Base-by-base conservation (phyloP, 2,797 vertebrate genomes). In the Epinephelus awoara region DNA sequence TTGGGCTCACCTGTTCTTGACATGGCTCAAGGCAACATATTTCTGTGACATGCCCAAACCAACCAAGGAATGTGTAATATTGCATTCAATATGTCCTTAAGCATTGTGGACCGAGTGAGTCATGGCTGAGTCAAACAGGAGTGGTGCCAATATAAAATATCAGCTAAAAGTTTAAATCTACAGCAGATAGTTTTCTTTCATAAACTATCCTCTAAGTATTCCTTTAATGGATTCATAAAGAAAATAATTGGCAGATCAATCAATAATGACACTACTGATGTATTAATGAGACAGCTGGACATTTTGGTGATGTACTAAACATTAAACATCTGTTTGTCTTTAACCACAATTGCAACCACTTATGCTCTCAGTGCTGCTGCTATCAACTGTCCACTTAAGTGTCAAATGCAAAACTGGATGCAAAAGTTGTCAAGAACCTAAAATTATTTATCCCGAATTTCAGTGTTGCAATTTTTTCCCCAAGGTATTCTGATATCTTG, bases 31-130 rank as follows among this genome's bases (percentile, higher is more conserved):
- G 74, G 86, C 82, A 80, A 85, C 81, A 84, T 61, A 86, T 91
- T 93, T 92, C 75, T 63, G 40, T 68, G 69, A 89, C 94, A 83
- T 86, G 95, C 83, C 90, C 90, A 64, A 91, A 94, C 94, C 72
- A 23, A 92, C 66, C 58, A n/a, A 82, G 89, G 94, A 93, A 94
- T 95, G 93, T 79, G 74, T 66, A 29, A 88, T 87, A 83, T 92
- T 89, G 76, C 65, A 72, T 73, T 79, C 72, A 77, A 75, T 85
- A 85, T 84, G 69, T 83, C 70, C 64, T 75, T 63, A 82, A 65
- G 81, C 70, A 84, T 76, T 50, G 21, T 57, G 67, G 79, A 82
- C 21, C 65, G 14, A 62, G 63, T 79, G 83, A 77, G 80, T 81
- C 83, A 75, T 68, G 44, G 49, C 27, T 84, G 85, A 90, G 77